Base-by-base conservation (phyloP, 1,140 invertebrate species). In the Meloidogyne chitwoodi region DNA sequence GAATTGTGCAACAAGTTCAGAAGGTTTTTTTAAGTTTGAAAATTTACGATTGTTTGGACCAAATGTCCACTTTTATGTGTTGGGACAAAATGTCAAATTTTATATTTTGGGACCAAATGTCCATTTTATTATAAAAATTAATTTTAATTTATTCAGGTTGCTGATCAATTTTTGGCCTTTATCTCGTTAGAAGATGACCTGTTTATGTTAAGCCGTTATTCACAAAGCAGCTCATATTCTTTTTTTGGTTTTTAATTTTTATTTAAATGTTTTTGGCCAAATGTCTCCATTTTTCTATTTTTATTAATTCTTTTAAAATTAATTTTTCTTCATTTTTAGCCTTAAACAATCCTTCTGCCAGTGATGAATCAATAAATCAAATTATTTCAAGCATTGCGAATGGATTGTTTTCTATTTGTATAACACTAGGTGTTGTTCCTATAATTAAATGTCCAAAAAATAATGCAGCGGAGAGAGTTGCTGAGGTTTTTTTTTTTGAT, bases 391-490 rank as follows among this genome's bases (percentile, higher is more conserved):
- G 90, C 11, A 94, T 98, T 82, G 95, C 97, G 0, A 95, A 98
- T 83, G 93, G 94, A 85, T 89, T 99, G 29, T 99, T 99, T 88
- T 96, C 95, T 26, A 92, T 98, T 11, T 98, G 98, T 90, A 95
- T 96, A 4, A 98, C 95, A 75, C 88, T 97, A 78, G 93, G 93
- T 79, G 93, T 93, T 83, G 93, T 98, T 41, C 96, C 96, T 12
- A 93, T 99, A 64, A 99, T 99, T 82, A 90, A 95, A 76, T 94
- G 94, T 89, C 93, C 94, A 8, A 92, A 92, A 88, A 94, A 94
- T 38, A 98, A 96, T 90, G 96, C 96, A 12, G 96, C 96, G 1
- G 95, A 98, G 90, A 94, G 96, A 92, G 94, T 99, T 1, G 94
- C 93, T 2, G 93, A 94, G 75, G 88, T 38, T 3, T 16, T 38